A percentile compares a stretch with the other conserved stretches of the same genome.
Evolutionary conservation across 2,888 invertebrate species (phyloP).

Genomic region (Drosophila rubida): DNA sequence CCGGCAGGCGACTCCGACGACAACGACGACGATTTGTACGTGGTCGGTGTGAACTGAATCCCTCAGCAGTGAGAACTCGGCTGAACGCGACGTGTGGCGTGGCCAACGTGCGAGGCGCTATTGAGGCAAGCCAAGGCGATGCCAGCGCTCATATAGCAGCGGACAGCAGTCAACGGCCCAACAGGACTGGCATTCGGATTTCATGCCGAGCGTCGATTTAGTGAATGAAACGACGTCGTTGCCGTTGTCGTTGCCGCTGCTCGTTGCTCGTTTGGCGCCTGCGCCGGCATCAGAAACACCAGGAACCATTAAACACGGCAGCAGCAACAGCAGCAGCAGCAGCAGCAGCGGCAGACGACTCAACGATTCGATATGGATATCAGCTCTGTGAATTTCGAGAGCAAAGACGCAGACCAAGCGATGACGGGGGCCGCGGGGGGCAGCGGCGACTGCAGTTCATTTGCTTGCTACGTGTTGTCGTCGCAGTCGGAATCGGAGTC

Average conservation of each 20-base stretch:
- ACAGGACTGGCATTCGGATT: slow-evolving; percentile 14
- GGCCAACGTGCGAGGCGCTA: slow-evolving; percentile 67
- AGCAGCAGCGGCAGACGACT: slow-evolving; percentile 2
- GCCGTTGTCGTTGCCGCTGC: not conserved
- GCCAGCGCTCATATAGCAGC: slow-evolving; percentile 47
- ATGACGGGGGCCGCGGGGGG: not conserved
- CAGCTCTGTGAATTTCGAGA: slow-evolving; percentile 3
- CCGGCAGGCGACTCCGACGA: not conserved
- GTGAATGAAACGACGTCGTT: slow-evolving; percentile 53
- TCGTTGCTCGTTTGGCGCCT: slow-evolving; percentile 44
- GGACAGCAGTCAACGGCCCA: not conserved
- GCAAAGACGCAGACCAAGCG: not conserved
- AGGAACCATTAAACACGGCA: slow-evolving; percentile 15
- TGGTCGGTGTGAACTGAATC: not conserved
- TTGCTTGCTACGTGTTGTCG: slow-evolving; percentile 49
- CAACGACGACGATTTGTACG: too few species aligned
- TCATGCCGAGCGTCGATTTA: slow-evolving; percentile 43
- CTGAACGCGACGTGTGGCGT: slow-evolving; percentile 53
- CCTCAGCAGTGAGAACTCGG: not conserved
- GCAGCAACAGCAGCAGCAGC: not conserved
- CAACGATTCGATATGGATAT: slow-evolving; percentile 30
- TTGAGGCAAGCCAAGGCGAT: slow-evolving; percentile 47
- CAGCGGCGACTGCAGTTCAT: slow-evolving; percentile 51
- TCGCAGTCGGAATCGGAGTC: not conserved
- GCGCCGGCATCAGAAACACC: slow-evolving; percentile 47